These are phyloP conservation scores for Erynnis tages DNA, from an alignment of 2,888 invertebrate species.

Conservation along the genomic window DNA sequence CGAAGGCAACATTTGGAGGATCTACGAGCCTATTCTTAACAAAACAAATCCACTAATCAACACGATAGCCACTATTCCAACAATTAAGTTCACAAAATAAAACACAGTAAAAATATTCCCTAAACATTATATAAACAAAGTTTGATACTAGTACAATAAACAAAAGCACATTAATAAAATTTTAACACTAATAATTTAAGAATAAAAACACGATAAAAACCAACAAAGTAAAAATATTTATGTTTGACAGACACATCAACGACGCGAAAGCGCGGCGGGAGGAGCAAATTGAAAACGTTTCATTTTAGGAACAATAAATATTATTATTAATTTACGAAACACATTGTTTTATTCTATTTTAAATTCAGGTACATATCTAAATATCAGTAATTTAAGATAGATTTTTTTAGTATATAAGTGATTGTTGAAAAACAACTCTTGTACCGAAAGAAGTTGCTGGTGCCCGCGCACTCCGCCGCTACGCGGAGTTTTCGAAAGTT, in stretches of 20 bases:
- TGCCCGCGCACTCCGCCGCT: too few species aligned
- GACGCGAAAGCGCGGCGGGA: constrained; percentile 53
- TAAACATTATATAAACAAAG: constrained; percentile 11
- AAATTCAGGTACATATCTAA: too few species aligned
- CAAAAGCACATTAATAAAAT: constrained; percentile 50
- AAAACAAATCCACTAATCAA: constrained; percentile 41
- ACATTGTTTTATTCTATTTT: too few species aligned
- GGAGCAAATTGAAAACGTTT: constrained; percentile 44
- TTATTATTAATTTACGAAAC: not conserved
- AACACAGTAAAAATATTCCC: constrained; percentile 33
- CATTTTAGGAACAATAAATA: constrained; percentile 40
- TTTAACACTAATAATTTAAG: constrained; percentile 49
- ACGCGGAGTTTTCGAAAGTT: constrained; percentile 5
- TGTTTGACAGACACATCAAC: constrained; percentile 63
- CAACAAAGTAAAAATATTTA: constrained; percentile 54
- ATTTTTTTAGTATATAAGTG: too few species aligned
- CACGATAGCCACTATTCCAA: constrained; percentile 30
- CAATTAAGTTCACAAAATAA: constrained; percentile 39
- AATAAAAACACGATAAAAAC: constrained; percentile 38
- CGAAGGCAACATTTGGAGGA: constrained; percentile 76
- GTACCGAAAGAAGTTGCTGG: too few species aligned
- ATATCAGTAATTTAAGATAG: too few species aligned
- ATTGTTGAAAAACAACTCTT: too few species aligned
- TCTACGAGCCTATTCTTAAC: constrained; percentile 45
- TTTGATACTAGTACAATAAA: constrained; percentile 37